Evolutionary conservation across 2,888 invertebrate genomes (phyloP), one percentile per base, ranked within the genome.

Genomic region (Cheilosia urbana): DNA sequence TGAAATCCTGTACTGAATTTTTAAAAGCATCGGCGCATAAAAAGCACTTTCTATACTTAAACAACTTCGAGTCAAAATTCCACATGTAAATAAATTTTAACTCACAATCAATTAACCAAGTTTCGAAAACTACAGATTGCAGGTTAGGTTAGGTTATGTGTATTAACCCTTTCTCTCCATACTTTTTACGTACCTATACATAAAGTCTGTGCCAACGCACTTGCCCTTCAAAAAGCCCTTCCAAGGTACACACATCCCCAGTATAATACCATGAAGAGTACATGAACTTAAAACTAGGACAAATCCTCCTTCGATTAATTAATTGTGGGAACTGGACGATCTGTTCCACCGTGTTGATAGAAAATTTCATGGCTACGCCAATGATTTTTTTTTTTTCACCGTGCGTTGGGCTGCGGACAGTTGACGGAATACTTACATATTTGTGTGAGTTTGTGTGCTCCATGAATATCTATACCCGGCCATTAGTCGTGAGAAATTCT

Each of bases 311-410:
- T 81, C 68, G 65, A 72, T 77, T 57, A 72, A 81, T 81, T 85
- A 80, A 85, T 76, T 73, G 85, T 85, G 85, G 85, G 85, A 85
- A 81, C 49, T 0, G 11, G 55, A 68, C 81, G 76, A 80, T 81
- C 81, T 81, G 85, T 73, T 57, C 42, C 42, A 24, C 47, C 49
- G 76, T 80, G 80, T 71, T 76, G 63, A 80, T 55, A 65, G 66
- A 57, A 55, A 75, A 71, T 75, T 69, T 55, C 42, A 62, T 63
- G 34, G 53, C 57, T 34, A 19, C 49, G 37, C 21, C 13, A 49
- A 4, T 37, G 37, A 37, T 37, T 37, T 37, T 4, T 77, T 4
- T 77, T 75, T 69, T 45, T 21, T 17, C 30, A 9, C 2, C 9
- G 30, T 21, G 37, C 21, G 40, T 47, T 17, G 57, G 30, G 24